Evolutionary conservation across 1,140 invertebrate species (phyloP).

Genomic region (Rhagoletis zephyria): DNA sequence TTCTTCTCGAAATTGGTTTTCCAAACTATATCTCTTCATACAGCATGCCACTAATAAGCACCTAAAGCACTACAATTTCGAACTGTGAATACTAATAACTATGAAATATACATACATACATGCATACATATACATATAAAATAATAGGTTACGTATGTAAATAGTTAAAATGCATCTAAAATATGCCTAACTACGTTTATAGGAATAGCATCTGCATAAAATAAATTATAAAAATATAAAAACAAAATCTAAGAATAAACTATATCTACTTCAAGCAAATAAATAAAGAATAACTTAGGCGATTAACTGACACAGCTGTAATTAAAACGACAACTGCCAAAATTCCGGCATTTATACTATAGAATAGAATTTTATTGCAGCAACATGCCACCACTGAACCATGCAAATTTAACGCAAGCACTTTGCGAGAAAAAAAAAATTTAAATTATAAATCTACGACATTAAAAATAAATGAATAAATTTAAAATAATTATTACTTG

Average conservation of each 20-base stretch:
- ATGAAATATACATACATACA: not conserved
- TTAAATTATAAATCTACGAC: too few species aligned
- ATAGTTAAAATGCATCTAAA: not conserved
- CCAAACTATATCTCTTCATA: not conserved
- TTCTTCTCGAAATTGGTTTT: too few species aligned
- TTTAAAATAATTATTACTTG: too few species aligned
- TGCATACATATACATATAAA: not conserved
- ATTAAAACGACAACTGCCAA: not conserved
- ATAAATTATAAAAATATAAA: not conserved
- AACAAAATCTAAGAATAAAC: not conserved
- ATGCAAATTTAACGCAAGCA: not conserved
- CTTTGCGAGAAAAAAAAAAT: not conserved
- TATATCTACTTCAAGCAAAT: not conserved
- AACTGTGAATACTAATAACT: constrained; percentile 29
- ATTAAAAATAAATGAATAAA: too few species aligned
- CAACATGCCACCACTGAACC: not conserved
- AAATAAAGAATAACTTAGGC: not conserved
- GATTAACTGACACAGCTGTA: not conserved
- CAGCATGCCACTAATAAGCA: constrained; percentile 19
- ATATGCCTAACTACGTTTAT: not conserved
- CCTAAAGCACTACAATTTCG: constrained; percentile 8
- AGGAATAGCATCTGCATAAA: not conserved
- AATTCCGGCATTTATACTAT: constrained; percentile 21
- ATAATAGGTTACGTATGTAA: not conserved
- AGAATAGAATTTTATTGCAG: constrained; percentile 6